Evolutionary conservation across 2,888 invertebrate species (phyloP).

Genomic region (Heliconius erato): DNA sequence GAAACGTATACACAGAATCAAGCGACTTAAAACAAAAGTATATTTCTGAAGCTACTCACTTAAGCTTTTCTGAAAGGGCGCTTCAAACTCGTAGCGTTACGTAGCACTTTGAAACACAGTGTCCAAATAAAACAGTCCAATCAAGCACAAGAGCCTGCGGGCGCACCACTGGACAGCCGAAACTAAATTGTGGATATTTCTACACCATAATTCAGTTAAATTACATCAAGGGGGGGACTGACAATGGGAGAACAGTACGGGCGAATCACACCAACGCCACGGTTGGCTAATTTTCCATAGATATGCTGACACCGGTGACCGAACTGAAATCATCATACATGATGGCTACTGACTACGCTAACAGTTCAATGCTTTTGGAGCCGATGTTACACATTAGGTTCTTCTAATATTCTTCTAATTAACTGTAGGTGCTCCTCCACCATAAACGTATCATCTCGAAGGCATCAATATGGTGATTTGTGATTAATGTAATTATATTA

Average conservation of each 20-base stretch:
- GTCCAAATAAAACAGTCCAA: conserved; percentile 57
- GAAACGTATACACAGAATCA: too few relatives aligned
- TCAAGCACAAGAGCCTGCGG: conserved; percentile 61
- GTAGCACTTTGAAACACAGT: conserved; percentile 58
- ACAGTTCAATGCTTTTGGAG: conserved; percentile 25
- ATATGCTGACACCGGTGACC: conserved; percentile 68
- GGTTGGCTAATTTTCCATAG: conserved; percentile 83
- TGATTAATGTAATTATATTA: neutral
- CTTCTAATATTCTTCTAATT: neutral
- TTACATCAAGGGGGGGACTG: conserved; percentile 81
- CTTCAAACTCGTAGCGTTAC: conserved; percentile 71
- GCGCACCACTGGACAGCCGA: conserved; percentile 76
- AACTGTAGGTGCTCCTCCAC: neutral
- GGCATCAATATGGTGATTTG: neutral
- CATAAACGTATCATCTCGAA: neutral
- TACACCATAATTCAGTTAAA: conserved; percentile 84
- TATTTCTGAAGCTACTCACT: conserved; percentile 63
- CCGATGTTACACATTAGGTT: neutral
- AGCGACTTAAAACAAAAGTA: neutral
- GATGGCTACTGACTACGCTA: conserved; percentile 57
- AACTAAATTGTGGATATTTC: conserved; percentile 82
- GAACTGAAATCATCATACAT: conserved; percentile 73
- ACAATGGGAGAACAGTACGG: conserved; percentile 84
- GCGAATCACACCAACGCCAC: conserved; percentile 84
- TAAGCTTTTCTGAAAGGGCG: conserved; percentile 65